These are phyloP conservation scores for Bos indicus DNA, from an alignment of 2,113 vertebrate genomes.

Conservation along the genomic window DNA sequence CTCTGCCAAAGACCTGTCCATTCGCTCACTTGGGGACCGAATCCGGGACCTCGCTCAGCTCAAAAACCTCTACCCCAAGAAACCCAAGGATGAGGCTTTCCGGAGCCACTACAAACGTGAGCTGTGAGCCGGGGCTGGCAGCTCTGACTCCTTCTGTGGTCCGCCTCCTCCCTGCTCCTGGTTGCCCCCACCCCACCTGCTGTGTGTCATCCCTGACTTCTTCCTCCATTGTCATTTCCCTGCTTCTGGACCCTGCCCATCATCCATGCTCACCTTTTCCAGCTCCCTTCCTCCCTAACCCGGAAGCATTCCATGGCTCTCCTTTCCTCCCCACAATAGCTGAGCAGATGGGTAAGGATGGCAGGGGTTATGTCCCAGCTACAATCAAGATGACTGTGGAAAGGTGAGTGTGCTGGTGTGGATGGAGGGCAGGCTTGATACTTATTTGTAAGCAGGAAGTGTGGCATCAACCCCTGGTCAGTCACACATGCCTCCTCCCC, in stretches of 20 bases:
- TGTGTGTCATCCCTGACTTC: background rate
- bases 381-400: conserved; percentile 84
- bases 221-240: background rate
- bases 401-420: conserved; percentile 56
- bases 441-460: background rate
- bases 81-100: conserved; percentile 89
- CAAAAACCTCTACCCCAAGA: conserved; percentile 86
- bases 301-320: background rate
- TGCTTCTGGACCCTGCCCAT: background rate
- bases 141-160: background rate
- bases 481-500: background rate
- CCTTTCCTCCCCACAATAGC: conserved; percentile 64
- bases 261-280: background rate
- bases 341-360: conserved; percentile 80
- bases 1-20: conserved; percentile 92
- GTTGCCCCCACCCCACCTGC: background rate
- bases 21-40: conserved; percentile 91
- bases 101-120: conserved; percentile 92
- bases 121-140: conserved; percentile 79
- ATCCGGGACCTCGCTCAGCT: conserved; percentile 91
- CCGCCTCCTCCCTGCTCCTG: background rate
- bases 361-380: conserved; percentile 80
- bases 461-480: background rate
- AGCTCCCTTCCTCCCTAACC: background rate
- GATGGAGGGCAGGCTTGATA: background rate